A percentile compares a stretch with the other conserved stretches of the same genome.
Conservation (phyloP, 2,888 invertebrate genomes). For the Synergus itoensis region DNA sequence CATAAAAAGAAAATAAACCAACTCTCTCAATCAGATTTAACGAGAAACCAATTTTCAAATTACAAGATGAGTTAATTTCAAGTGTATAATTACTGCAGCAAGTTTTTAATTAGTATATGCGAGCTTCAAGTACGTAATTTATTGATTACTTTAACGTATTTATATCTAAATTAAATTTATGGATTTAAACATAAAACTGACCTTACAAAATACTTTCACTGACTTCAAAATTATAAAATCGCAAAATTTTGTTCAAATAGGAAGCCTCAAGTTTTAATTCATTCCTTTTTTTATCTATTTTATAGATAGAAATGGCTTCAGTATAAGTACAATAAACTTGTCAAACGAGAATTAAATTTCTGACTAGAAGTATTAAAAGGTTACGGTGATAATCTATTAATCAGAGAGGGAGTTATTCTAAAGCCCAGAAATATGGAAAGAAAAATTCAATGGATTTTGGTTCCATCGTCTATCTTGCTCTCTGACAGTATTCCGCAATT, state of each 20-base stretch:
- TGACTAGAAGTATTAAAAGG: neutral
- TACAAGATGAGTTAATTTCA: conserved; percentile 6
- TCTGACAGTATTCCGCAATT: conserved; percentile 45
- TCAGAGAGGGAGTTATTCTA: neutral
- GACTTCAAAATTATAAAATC: too few species aligned
- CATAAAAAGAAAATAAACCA: conserved; percentile 9
- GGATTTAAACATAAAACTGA: too few species aligned
- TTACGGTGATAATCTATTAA: neutral
- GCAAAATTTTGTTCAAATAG: too few species aligned
- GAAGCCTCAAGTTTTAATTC: too few species aligned
- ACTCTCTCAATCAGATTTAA: neutral
- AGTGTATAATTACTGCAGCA: neutral
- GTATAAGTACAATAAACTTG: neutral
- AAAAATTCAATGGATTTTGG: conserved; percentile 28
- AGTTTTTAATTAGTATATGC: conserved; percentile 5
- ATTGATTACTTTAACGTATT: neutral
- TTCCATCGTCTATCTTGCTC: conserved; percentile 30
- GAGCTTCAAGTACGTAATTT: neutral
- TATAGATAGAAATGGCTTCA: neutral
- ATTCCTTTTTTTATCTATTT: too few species aligned
- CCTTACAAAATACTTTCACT: too few species aligned
- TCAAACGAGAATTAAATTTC: neutral
- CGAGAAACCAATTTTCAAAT: neutral
- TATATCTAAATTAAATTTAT: too few species aligned
- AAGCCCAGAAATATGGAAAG: conserved; percentile 23